phyloP scores from a whole-genome alignment of 2,888 invertebrate genomes.

The Molorchus minor region DNA sequence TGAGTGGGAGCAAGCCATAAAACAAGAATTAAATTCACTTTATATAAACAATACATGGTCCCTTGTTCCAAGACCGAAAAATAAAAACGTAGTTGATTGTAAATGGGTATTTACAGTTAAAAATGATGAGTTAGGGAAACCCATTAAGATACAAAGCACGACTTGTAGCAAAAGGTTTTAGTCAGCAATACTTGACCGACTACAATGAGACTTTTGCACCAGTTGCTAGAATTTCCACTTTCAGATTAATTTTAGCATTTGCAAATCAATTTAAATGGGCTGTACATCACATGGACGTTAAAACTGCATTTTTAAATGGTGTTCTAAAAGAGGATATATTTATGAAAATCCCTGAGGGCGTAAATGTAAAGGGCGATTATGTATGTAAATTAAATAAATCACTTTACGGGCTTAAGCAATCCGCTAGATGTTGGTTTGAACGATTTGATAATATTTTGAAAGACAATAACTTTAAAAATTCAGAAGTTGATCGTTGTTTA shows the following conservation, averaged over 20 bases:
- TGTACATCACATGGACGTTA: neutral
- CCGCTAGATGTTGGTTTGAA: neutral
- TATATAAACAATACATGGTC: neutral
- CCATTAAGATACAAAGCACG: neutral
- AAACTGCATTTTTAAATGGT: neutral
- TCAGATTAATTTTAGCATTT: neutral
- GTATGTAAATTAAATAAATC: neutral
- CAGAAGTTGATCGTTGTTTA: neutral
- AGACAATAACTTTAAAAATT: neutral
- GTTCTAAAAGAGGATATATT: neutral
- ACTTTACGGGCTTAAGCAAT: neutral
- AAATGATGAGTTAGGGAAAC: neutral
- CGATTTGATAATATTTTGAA: neutral
- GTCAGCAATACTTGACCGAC: neutral
- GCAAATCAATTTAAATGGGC: neutral
- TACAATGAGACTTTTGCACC: neutral
- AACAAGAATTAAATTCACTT: neutral
- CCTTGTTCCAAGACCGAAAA: neutral
- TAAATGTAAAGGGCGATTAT: neutral
- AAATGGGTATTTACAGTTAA: neutral
- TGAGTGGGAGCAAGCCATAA: neutral
- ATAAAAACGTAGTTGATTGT: neutral
- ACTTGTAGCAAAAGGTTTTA: neutral
- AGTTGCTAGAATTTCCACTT: neutral
- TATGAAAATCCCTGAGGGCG: neutral